phyloP scores from a whole-genome alignment of 1,140 invertebrate genomes.

The Macrotrachela quadricornifera region DNA sequence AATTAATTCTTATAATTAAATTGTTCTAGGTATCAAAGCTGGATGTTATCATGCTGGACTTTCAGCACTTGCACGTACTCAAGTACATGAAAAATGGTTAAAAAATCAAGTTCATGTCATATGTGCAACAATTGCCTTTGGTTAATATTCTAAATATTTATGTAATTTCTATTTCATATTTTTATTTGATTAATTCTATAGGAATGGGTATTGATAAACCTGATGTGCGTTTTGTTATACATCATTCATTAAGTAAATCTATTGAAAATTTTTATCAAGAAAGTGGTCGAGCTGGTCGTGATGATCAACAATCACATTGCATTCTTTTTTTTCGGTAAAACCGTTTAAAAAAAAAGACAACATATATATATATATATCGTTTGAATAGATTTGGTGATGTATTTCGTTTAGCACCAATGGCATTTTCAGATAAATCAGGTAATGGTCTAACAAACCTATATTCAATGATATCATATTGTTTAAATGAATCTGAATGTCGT shows the following conservation, averaged over 20 bases:
- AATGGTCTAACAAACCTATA: conserved; percentile 47
- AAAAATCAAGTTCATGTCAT: conserved; percentile 41
- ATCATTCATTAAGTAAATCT: conserved; percentile 58
- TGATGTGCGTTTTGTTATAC: conserved; percentile 68
- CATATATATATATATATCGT: conserved; percentile 42
- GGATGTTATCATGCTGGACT: conserved; percentile 60
- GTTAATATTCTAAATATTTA: no score
- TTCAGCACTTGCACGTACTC: conserved; percentile 40
- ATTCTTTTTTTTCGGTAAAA: not conserved
- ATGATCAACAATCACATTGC: conserved; percentile 2
- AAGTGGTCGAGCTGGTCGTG: conserved; percentile 50
- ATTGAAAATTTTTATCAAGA: conserved; percentile 74
- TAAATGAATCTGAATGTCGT: conserved; percentile 29
- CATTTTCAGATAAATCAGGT: conserved; percentile 51
- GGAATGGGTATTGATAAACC: conserved; percentile 91
- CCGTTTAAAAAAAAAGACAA: no score
- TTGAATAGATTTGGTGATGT: conserved; percentile 57
- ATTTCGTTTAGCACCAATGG: conserved; percentile 55
- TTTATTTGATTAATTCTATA: no score
- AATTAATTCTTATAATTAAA: no score
- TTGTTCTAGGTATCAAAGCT: conserved; percentile 37
- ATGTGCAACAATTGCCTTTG: conserved; percentile 75
- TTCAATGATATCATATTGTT: conserved; percentile 49
- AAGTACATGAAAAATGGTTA: conserved; percentile 54
- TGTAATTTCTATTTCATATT: no score